phyloP scores from a whole-genome alignment of 2,888 invertebrate species.

The Scaptomyza reducta region DNA sequence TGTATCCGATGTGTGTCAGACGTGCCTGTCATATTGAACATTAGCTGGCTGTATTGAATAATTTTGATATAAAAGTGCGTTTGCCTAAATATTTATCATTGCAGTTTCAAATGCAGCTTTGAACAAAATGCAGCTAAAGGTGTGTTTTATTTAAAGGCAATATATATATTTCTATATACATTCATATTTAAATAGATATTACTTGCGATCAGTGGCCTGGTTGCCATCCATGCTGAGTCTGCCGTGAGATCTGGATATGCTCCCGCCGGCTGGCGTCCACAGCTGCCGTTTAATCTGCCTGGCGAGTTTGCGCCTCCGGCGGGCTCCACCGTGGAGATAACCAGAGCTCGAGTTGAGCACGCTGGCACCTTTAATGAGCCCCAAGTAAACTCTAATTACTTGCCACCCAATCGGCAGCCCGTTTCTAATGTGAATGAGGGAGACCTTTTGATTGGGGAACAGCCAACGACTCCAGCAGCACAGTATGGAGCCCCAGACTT shows the following conservation, averaged over 20 bases:
- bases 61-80: constrained; percentile 74
- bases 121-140: constrained; percentile 60
- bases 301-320: constrained; percentile 60
- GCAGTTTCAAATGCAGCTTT: constrained; percentile 57
- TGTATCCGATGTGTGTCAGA: constrained; percentile 55
- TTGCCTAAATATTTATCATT: constrained; percentile 21
- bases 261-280: constrained; percentile 84
- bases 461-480: constrained; percentile 36
- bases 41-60: constrained; percentile 9
- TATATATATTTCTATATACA: no score
- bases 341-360: constrained; percentile 77
- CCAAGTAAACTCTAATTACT: constrained; percentile 56
- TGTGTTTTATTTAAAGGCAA: constrained; percentile 22
- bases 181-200: constrained; percentile 24
- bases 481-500: constrained; percentile 73
- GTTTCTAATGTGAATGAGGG: constrained; percentile 27
- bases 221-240: constrained; percentile 57
- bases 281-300: constrained; percentile 82
- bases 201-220: constrained; percentile 12
- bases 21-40: constrained; percentile 52
- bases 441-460: constrained; percentile 1
- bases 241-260: constrained; percentile 79
- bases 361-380: constrained; percentile 71
- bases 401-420: constrained; percentile 63
- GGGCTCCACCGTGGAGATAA: constrained; percentile 69